Percentiles rank a stretch among this genome's conserved stretches.
Evolutionary conservation across 2,888 invertebrate species (phyloP).

Genomic region (Dromius quadrimaculatus): DNA sequence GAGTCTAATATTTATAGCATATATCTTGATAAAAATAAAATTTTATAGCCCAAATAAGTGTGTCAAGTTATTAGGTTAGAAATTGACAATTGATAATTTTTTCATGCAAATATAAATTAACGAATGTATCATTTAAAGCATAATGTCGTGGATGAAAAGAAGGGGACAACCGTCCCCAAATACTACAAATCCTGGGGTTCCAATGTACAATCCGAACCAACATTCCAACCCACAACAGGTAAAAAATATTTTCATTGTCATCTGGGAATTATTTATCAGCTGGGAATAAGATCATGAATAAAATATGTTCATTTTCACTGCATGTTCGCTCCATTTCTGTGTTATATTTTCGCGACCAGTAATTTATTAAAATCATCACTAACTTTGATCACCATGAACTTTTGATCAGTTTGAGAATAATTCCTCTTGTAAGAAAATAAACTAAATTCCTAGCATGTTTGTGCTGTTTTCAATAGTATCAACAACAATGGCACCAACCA

Average conservation of each 20-base stretch:
- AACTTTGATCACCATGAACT: background rate
- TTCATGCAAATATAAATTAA: conserved; percentile 19
- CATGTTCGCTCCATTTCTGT: conserved; percentile 6
- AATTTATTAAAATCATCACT: conserved; percentile 10
- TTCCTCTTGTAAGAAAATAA: background rate
- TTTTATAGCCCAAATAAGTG: conserved; percentile 7
- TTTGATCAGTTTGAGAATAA: conserved; percentile 19
- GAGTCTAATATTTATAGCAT: conserved; percentile 12
- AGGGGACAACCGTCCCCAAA: conserved; percentile 61
- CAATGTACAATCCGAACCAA: conserved; percentile 66
- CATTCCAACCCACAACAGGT: conserved; percentile 63
- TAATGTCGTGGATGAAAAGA: conserved; percentile 66
- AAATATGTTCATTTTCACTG: conserved; percentile 5
- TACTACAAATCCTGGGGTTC: conserved; percentile 60
- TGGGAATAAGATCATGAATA: conserved; percentile 7
- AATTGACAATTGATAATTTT: conserved; percentile 21
- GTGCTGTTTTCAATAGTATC: conserved; percentile 62
- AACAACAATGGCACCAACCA: conserved; percentile 66
- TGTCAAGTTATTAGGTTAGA: conserved; percentile 41
- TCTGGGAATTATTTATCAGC: conserved; percentile 11
- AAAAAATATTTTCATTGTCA: conserved; percentile 33
- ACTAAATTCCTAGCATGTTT: conserved; percentile 24
- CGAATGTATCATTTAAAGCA: conserved; percentile 42
- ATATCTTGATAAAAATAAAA: conserved; percentile 2
- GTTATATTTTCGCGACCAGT: conserved; percentile 9